Base-by-base conservation (phyloP, 1,140 invertebrate genomes). In the Brachionus plicatilis region DNA sequence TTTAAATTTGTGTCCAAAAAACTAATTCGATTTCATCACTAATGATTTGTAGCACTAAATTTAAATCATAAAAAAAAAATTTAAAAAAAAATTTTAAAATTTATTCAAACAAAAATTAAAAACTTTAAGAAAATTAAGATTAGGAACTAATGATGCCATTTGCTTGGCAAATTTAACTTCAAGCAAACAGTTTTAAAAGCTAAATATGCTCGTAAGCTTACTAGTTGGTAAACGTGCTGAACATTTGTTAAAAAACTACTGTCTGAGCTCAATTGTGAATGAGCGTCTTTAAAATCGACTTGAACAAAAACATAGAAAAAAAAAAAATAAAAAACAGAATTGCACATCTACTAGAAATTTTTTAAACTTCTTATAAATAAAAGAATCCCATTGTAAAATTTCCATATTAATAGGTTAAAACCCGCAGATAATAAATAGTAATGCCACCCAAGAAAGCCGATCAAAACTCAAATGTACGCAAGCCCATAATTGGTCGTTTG, bases 401-500 rank as follows among this genome's bases (percentile, higher is more conserved):
- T 37, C 33, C 33, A 37, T 37, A 37, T 37, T 37, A 37, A 37
- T 41, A 33, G 33, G 27, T 68, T 68, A 68, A n/a, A 29, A 68
- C 66, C 27, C 33, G 33, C 20, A 33, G 60, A 66, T 12, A 72
- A 75, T 75, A 75, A 20, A 75, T 12, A 56, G 43, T 4, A 60
- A 82, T 82, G 79, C 79, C 79, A 11, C 79, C 79, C 20, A 85
- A 85, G 37, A 85, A 85, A 80, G 43, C 70, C 12, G 53, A 85
- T 20, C 43, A 60, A 29, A 41, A 29, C 9, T 12, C 43, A 14
- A 75, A 84, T 84, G 66, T 56, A 24, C 82, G 60, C 17, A 83
- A 83, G 45, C 68, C 83, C 24, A 91, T 99, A n/a, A 94, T 99
- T 89, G 98, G 98, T 14, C 92, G 98, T 86, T 93, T 99, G 68